Percentiles rank a stretch among this genome's conserved stretches.
Evolutionary conservation across 2,113 vertebrate genomes (phyloP).

Genomic region (Chloebia gouldiae): DNA sequence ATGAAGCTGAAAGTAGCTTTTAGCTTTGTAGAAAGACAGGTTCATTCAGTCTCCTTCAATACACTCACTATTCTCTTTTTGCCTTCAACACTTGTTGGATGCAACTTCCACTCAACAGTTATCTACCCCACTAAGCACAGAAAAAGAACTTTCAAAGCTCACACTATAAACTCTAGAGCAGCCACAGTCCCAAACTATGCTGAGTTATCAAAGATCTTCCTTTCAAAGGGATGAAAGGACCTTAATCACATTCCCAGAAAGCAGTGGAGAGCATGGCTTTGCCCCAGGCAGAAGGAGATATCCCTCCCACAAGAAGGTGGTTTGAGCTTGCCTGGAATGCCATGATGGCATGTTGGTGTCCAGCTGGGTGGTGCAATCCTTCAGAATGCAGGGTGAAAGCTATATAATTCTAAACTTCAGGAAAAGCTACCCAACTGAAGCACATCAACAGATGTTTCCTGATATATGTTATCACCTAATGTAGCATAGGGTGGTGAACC

Average conservation of each 20-base stretch:
- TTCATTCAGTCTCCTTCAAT: neutral
- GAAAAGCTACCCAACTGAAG: neutral
- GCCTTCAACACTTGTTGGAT: neutral
- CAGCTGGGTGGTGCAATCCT: neutral
- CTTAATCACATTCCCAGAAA: neutral
- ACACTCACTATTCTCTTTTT: neutral
- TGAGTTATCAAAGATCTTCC: neutral
- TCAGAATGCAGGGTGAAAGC: neutral
- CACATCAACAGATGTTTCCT: neutral
- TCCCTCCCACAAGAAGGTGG: neutral
- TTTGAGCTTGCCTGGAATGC: neutral
- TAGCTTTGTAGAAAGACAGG: neutral
- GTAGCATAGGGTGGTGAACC: neutral
- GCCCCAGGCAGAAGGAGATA: neutral
- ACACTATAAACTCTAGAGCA: neutral
- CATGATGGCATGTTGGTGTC: neutral
- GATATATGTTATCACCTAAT: neutral
- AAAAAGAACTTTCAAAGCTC: neutral
- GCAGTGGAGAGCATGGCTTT: neutral
- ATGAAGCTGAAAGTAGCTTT: neutral
- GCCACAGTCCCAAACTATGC: neutral
- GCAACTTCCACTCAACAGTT: neutral
- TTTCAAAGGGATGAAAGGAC: neutral
- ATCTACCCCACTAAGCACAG: neutral
- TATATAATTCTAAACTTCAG: neutral